Evolutionary conservation across 2,888 invertebrate genomes (phyloP).

Genomic region (Silvanus unidentatus): DNA sequence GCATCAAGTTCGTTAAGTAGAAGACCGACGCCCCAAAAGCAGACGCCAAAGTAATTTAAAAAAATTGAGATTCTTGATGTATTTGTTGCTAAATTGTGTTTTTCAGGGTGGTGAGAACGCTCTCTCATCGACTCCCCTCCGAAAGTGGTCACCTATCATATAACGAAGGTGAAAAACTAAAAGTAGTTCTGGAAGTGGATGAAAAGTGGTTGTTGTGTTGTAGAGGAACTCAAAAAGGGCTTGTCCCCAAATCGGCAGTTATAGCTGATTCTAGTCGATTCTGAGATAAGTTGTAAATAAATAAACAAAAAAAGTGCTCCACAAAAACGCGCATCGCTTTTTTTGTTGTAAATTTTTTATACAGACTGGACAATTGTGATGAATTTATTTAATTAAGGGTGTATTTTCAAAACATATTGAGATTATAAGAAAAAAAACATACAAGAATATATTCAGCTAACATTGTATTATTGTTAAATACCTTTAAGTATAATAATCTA

Average conservation of each 20-base stretch:
- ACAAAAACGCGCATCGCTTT: conserved; percentile 12
- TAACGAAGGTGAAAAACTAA: conserved; percentile 68
- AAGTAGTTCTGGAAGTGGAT: conserved; percentile 70
- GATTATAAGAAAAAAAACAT: not conserved
- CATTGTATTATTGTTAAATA: too few species aligned
- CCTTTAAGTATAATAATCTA: too few species aligned
- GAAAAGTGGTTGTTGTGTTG: conserved; percentile 70
- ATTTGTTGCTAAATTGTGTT: not conserved
- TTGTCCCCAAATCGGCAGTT: conserved; percentile 68
- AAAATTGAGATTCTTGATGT: not conserved
- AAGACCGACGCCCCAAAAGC: conserved; percentile 42
- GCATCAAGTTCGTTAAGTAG: conserved; percentile 61
- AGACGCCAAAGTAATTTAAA: conserved; percentile 47
- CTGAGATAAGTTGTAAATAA: conserved; percentile 27
- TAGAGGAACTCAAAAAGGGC: conserved; percentile 68
- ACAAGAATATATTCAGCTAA: too few species aligned
- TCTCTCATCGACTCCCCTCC: conserved; percentile 69
- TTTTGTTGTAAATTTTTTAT: conserved; percentile 32
- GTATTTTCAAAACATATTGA: conserved; percentile 12
- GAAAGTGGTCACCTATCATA: conserved; percentile 73
- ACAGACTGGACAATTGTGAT: conserved; percentile 33
- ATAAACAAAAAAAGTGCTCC: too few species aligned
- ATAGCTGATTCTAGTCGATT: conserved; percentile 43
- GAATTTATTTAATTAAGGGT: conserved; percentile 18
- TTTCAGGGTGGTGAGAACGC: conserved; percentile 60